phyloP scores from a whole-genome alignment of 2,888 invertebrate species.

The Apotomis capreana region DNA sequence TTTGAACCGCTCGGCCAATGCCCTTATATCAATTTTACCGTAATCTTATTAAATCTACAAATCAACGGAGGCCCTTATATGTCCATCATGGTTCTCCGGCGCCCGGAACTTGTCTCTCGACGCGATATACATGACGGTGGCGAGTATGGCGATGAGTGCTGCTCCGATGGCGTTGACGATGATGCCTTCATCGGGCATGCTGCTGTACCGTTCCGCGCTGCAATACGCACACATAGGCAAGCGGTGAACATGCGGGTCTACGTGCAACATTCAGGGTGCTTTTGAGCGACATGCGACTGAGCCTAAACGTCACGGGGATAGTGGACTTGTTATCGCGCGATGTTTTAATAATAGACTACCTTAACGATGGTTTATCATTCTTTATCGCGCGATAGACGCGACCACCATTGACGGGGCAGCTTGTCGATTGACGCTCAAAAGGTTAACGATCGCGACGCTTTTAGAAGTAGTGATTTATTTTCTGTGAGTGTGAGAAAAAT shows the following conservation, averaged over 20 bases:
- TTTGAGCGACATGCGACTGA: no score
- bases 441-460: no score
- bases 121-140: conserved; percentile 86
- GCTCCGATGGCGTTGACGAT: conserved; percentile 88
- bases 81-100: conserved; percentile 68
- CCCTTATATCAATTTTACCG: background rate
- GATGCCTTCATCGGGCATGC: conserved; percentile 85
- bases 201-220: conserved; percentile 81
- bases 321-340: no score
- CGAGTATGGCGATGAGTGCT: conserved; percentile 85
- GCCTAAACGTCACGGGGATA: no score
- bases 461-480: no score
- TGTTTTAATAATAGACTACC: no score
- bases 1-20: no score
- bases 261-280: conserved; percentile 32
- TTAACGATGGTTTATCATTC: no score
- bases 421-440: no score
- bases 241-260: conserved; percentile 35
- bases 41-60: conserved; percentile 63
- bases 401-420: no score
- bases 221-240: conserved; percentile 68
- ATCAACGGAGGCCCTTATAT: conserved; percentile 84
- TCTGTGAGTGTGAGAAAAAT: no score
- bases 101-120: conserved; percentile 83
- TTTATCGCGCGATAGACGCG: no score